Evolutionary conservation across 2,888 invertebrate genomes (phyloP), one percentile per base, ranked within the genome.

Genomic region (Polydrusus tereticollis): DNA sequence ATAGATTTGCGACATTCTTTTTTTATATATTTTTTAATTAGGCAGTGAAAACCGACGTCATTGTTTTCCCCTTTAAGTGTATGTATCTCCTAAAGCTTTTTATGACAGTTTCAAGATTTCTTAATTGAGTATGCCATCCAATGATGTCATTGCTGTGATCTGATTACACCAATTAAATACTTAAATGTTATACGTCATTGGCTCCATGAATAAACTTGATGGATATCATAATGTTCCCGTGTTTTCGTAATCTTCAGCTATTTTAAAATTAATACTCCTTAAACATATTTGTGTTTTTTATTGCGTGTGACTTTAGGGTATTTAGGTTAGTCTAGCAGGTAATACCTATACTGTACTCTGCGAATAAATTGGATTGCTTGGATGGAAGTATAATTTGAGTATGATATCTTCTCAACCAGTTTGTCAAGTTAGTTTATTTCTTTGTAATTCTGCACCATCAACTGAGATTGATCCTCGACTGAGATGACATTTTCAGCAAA

Each of bases 151-250:
- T 63, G 68, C 21, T 45, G 43, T 43, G 23, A 43, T 21, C 14
- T 43, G 38, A 65, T 65, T 70, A 50, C 70, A 66, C 41, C 41
- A 66, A 69, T 70, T 20, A 16, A 45, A 7, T 38, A 69, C 73
- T 70, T 66, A 29, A 12, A 52, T 14, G 29, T 7, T 52, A 59
- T 66, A 70, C 65, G 73, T 73, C 73, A 70, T 52, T 63, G n/a
- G 29, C 29, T 21, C 14, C 33, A 38, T 45, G 62, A 57, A 67
- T 72, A 10, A 57, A 36, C 6, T 18, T 18, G 52, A 55, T 55
- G 29, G 4, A n/a, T n/a, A n/a, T n/a, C n/a, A n/a, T n/a, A n/a
- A n/a, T n/a, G n/a, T n/a, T n/a, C n/a, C n/a, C n/a, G n/a, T n/a
- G n/a, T n/a, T n/a, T n/a, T n/a, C n/a, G n/a, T n/a, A 55, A 66